These are phyloP conservation scores for Gobiocypris rarus DNA, from an alignment of 2,113 vertebrate species.

Conservation along the genomic window DNA sequence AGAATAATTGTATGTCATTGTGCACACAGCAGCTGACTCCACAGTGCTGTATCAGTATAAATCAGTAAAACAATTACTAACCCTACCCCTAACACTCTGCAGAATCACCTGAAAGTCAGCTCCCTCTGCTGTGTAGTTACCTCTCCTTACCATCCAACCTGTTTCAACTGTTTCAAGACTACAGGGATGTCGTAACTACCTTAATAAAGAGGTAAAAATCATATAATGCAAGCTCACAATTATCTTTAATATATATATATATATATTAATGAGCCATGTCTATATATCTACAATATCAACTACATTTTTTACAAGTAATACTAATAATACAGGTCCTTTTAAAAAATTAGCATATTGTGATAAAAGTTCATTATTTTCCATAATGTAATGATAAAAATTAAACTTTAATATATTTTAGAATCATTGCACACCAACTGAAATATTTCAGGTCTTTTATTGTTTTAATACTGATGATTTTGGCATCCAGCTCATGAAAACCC, in stretches of 20 bases:
- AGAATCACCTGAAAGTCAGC: slow-evolving; percentile 85
- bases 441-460: no score
- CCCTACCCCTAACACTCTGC: slow-evolving; percentile 57
- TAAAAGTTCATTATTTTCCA: no score
- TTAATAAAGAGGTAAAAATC: slow-evolving; percentile 84
- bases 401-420: no score
- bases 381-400: no score
- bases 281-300: background rate
- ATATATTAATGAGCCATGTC: background rate
- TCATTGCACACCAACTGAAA: no score
- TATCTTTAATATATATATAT: background rate
- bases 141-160: slow-evolving; percentile 90
- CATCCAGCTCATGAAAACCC: no score
- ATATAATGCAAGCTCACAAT: background rate
- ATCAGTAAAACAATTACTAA: background rate
- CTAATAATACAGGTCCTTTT: no score
- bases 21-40: background rate
- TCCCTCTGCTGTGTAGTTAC: slow-evolving; percentile 89
- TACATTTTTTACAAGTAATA: no score
- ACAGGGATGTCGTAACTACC: slow-evolving; percentile 81
- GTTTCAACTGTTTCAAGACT: slow-evolving; percentile 92
- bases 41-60: background rate
- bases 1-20: background rate
- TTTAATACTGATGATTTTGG: no score
- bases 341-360: no score